A percentile compares a stretch with the other conserved stretches of the same genome.
These are phyloP conservation scores for Tupaia tana DNA, from an alignment of 2,113 vertebrate genomes.

Conservation along the genomic window DNA sequence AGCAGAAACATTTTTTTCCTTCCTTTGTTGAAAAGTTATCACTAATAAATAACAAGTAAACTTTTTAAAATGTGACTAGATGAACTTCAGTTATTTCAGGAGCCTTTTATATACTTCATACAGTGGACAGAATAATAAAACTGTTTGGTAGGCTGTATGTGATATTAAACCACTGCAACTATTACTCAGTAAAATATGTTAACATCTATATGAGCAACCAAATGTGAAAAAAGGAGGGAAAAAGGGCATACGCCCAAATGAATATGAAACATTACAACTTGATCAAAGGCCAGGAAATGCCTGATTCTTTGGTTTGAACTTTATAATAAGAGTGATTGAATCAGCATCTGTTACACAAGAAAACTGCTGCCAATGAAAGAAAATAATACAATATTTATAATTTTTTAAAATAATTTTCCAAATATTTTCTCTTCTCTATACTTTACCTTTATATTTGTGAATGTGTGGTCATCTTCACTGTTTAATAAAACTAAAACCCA, in stretches of 20 bases:
- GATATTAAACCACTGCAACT: slow-evolving; percentile 26
- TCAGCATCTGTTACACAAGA: not conserved
- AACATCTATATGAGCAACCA: not conserved
- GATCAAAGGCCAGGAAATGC: not conserved
- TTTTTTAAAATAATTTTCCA: slow-evolving; percentile 14
- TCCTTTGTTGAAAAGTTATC: slow-evolving; percentile 17
- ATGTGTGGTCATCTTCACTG: not conserved
- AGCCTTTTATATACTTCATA: not conserved
- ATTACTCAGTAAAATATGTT: slow-evolving; percentile 12
- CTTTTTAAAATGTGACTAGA: not conserved
- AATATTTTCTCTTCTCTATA: slow-evolving; percentile 3
- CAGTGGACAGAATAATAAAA: not conserved
- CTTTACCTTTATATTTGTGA: not conserved
- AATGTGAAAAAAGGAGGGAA: not conserved
- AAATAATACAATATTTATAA: not conserved
- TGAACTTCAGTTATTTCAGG: not conserved
- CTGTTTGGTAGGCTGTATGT: not conserved
- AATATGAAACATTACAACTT: not conserved
- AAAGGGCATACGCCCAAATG: not conserved
- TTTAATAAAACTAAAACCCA: slow-evolving; percentile 40
- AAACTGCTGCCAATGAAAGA: not conserved
- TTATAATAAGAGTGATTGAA: slow-evolving; percentile 41
- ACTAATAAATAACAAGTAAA: not conserved
- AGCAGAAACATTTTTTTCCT: not conserved
- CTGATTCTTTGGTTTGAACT: slow-evolving; percentile 13